Evolutionary conservation across 1,140 invertebrate species (phyloP), one percentile per base, ranked within the genome.

Genomic region (Drosophila albomicans): DNA sequence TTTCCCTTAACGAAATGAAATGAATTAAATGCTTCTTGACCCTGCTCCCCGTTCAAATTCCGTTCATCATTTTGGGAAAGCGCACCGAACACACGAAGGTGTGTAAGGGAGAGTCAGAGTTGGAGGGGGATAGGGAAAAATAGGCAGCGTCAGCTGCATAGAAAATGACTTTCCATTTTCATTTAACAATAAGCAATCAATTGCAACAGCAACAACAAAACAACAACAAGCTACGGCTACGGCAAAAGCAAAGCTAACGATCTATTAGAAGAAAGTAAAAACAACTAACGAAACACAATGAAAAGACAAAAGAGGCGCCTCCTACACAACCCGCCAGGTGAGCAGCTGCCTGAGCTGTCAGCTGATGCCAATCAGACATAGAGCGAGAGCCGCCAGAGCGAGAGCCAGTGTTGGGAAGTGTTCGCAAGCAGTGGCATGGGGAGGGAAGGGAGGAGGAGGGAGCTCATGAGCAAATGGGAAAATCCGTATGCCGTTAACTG

Each of bases 131-230:
- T 51, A 13, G 56, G 73, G 62, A 82, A 81, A 73, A 73, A 78
- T 46, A 75, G 57, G 46, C 64, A 65, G 15, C 49, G 51, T 65
- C 63, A 78, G 59, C 62, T 79, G 84, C 82, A 82, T 82, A 67
- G 77, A 82, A 87, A 87, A 84, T 88, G 74, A 89, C 84, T 88
- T 88, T 88, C 84, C 84, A 88, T 88, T 88, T 88, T 88, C 84
- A 89, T 88, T 88, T 88, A 88, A 88, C 84, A 88, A 88, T 88
- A 88, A 88, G 84, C 84, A 88, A 88, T 88, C 84, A 88, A 88
- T 87, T 88, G 82, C 66, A 25, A 35, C 59, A 54, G 49, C 52
- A 65, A 13, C 64, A 51, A 7, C 62, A 66, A 45, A 49, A 48
- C 59, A 64, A 54, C 66, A 63, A 32, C 59, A 62, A 57, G 25